Conservation (phyloP, 1,140 invertebrate genomes). For the Trichonephila inaurata region DNA sequence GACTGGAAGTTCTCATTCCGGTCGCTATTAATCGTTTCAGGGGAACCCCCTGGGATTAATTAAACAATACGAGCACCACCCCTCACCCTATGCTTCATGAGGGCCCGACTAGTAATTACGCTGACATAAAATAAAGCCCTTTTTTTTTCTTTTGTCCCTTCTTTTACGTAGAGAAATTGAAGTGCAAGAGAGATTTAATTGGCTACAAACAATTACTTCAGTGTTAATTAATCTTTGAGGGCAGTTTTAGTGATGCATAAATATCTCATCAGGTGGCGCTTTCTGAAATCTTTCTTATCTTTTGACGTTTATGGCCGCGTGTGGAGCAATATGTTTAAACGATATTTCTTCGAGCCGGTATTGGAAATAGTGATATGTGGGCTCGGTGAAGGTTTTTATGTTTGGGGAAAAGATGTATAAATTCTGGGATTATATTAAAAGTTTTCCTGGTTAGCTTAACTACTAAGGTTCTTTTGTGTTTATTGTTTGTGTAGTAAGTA, state of each 20-base stretch:
- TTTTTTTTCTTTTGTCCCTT: neutral
- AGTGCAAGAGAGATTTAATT: neutral
- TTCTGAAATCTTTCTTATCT: neutral
- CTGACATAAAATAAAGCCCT: conserved; percentile 6
- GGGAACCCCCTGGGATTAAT: conserved; percentile 22
- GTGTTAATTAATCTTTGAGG: neutral
- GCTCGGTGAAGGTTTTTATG: neutral
- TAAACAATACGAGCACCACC: neutral
- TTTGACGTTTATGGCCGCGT: neutral
- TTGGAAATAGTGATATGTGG: neutral
- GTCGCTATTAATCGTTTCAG: conserved; percentile 33
- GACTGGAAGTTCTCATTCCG: conserved; percentile 22
- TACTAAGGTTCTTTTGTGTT: neutral
- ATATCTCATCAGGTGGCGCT: neutral
- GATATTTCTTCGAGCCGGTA: neutral
- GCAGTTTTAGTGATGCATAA: conserved; percentile 17
- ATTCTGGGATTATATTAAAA: neutral
- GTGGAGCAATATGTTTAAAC: neutral
- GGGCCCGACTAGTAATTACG: neutral
- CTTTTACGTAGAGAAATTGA: too few relatives aligned
- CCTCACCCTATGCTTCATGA: too few relatives aligned
- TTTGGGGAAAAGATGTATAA: neutral
- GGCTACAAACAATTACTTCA: neutral
- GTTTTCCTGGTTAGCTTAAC: neutral
- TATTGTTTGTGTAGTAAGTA: too few relatives aligned